These are phyloP conservation scores for Microtus montanus DNA, from an alignment of 2,113 vertebrate species.

Conservation along the genomic window DNA sequence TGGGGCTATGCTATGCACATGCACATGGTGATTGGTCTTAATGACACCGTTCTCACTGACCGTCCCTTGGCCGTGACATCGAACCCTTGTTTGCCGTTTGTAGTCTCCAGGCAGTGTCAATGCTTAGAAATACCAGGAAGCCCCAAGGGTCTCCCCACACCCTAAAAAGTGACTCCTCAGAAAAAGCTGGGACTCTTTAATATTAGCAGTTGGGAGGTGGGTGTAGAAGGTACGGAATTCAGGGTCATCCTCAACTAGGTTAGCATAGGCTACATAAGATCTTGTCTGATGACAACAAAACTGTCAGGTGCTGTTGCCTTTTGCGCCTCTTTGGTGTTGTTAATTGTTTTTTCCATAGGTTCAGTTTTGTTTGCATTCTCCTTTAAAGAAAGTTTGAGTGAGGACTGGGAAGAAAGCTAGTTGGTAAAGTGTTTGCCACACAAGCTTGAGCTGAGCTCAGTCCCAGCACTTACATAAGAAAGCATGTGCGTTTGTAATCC, in stretches of 20 bases:
- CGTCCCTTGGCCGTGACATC: background rate
- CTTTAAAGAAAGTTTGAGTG: background rate
- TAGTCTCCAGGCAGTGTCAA: background rate
- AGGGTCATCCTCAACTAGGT: background rate
- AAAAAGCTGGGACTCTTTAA: background rate
- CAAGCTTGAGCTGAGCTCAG: background rate
- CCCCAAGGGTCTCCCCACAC: background rate
- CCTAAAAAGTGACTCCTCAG: background rate
- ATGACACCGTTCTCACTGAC: background rate
- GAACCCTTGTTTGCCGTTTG: background rate
- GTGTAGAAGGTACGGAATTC: background rate
- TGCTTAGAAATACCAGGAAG: background rate
- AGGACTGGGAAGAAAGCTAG: background rate
- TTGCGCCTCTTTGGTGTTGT: background rate
- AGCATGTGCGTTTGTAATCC: too few relatives aligned
- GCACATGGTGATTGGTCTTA: background rate
- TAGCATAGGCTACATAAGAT: background rate
- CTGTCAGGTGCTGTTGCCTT: background rate
- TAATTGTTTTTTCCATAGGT: background rate
- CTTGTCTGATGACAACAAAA: background rate
- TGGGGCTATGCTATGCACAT: background rate
- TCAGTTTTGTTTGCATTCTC: background rate
- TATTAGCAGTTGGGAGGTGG: background rate
- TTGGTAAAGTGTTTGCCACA: background rate
- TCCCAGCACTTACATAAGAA: too few relatives aligned